Base-by-base conservation (phyloP, 2,113 vertebrate genomes). In the Pipa parva region DNA sequence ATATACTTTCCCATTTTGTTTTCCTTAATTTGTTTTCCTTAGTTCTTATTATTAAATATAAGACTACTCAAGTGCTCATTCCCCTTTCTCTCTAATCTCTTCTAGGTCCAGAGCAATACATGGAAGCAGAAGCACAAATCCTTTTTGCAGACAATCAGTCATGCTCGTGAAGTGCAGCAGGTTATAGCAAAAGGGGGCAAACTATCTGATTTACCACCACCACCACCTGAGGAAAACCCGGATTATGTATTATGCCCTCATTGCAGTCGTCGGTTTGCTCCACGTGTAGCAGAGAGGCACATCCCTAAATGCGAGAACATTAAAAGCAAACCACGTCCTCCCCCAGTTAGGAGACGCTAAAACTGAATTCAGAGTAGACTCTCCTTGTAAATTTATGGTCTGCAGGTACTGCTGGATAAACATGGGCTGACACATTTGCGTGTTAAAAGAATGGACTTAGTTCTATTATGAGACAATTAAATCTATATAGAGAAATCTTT, bases 241-340 rank as follows among this genome's bases (percentile, higher is more conserved):
- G 88, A 89, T 74, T 88, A 90, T 0, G 2, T 89, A 27, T 56
- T 80, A 60, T 93, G 89, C 51, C 87, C 88, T 11, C 82, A 91
- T 63, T 92, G 90, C 5, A 78, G 55, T 13, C 78, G 84, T 7
- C 73, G 57, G 37, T 91, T 94, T 76, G 82, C 84, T 21, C 87
- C 87, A 13, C 77, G 62, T 1, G 83, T 74, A 27, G 86, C 86
- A 0, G 80, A 91, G 71, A 77, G 81, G 63, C 88, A 93, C 13
- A 76, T 91, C 75, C 80, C 85, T 21, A 90, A 83, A 65, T 91
- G 85, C 75, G 86, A 87, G 79, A 78, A 61, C 71, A 86, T 88
- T 63, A 90, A 75, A 75, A 89, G 61, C 4, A 83, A 76, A 7
- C 86, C 88, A 4, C 76, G 79, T 0, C 79, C 86, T n/a, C 86